Base-by-base conservation (phyloP, 2,888 invertebrate species). In the Stenotaenia linearis region DNA sequence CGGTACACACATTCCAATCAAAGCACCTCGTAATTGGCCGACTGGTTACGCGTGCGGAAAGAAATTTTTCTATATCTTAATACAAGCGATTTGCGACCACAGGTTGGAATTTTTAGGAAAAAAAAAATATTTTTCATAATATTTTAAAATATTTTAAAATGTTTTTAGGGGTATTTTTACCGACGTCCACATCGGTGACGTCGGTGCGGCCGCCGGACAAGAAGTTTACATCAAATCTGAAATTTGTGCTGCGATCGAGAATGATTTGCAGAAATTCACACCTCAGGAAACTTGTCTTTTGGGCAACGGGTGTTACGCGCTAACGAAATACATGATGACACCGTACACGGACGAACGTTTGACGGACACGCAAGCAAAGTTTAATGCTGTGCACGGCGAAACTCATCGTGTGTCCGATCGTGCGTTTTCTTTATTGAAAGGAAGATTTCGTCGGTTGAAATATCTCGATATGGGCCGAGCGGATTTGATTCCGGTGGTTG, bases 381-480 rank as follows among this genome's bases (percentile, higher is more conserved):
- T 28, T 15, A 74, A 74, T 21, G 23, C 25, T 5, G 4, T 12
- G 2, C 23, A 18, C 12, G 74, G 4, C 4, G 30, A 74, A 32
- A 80, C 80, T n/a, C 28, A 81, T 76, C 77, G 80, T 9, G 45
- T 78, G 32, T 80, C 82, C 61, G 82, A 82, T 37, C 80, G 81
- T 80, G 30, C 81, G 30, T 82, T 82, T 81, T 81, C 80, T n/a
- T 74, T 82, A 35, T 75, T 82, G 25, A 82, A 82, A 81, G 80
- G 82, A 6, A 76, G 82, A 74, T 82, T 81, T 79, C 61, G 82
- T 21, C 69, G 82, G 37, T 75, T 83, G 77, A 81, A 81, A 74
- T 79, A 78, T 75, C 79, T 82, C 21, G 78, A 83, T 76, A 81
- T 82, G 50, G 76, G 77, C 61, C 80, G 77, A 35, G 81, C 80